phyloP scores from a whole-genome alignment of 2,797 vertebrate genomes.

The Sebastes wilsoni region DNA sequence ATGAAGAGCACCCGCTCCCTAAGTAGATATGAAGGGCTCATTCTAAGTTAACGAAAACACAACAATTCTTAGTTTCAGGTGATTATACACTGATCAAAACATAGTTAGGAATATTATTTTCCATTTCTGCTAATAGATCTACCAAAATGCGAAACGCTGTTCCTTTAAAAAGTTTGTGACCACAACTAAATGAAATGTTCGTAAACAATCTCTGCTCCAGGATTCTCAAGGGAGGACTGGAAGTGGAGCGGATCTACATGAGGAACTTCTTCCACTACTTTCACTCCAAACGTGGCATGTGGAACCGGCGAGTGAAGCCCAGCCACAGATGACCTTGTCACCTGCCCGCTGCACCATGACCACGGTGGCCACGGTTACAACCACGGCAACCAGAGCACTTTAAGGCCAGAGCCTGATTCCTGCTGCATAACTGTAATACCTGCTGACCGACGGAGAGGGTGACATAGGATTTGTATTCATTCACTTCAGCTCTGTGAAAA shows the following conservation, averaged over 20 bases:
- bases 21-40: too few species aligned
- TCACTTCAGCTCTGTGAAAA: conserved; percentile 11
- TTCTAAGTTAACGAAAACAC: too few species aligned
- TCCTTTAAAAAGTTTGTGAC: neutral
- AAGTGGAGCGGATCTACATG: conserved; percentile 92
- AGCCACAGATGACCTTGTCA: conserved; percentile 45
- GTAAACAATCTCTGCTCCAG: conserved; percentile 68
- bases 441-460: conserved; percentile 8
- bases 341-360: conserved; percentile 16
- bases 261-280: conserved; percentile 94
- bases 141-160: too few species aligned
- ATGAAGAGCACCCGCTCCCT: too few species aligned
- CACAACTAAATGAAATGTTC: neutral
- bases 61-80: too few species aligned
- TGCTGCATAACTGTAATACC: conserved; percentile 6
- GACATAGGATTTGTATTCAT: neutral
- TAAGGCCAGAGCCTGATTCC: conserved; percentile 28
- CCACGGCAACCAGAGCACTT: conserved; percentile 65
- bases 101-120: too few species aligned
- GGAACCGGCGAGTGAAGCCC: conserved; percentile 83
- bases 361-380: conserved; percentile 2
- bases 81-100: too few species aligned
- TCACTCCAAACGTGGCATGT: conserved; percentile 97
- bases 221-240: conserved; percentile 90
- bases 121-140: too few species aligned